Evolutionary conservation across 1,140 invertebrate genomes (phyloP).

Genomic region (Mactra quadrangularis): DNA sequence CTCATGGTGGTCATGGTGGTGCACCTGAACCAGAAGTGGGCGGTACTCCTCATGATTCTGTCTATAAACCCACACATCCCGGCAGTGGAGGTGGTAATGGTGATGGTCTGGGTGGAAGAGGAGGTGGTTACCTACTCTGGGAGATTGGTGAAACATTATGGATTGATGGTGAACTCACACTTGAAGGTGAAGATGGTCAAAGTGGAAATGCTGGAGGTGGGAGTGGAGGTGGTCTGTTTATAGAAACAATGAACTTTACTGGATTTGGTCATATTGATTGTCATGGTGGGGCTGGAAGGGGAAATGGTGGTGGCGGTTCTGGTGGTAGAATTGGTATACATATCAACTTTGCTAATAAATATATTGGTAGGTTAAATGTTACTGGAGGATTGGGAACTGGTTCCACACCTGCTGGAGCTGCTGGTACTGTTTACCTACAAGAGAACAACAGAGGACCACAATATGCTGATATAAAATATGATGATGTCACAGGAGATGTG

Average conservation of each 20-base stretch:
- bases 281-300: constrained; percentile 69
- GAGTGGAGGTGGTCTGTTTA: constrained; percentile 73
- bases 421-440: constrained; percentile 76
- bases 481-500: constrained; percentile 55
- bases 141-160: constrained; percentile 70
- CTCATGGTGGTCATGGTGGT: constrained; percentile 78
- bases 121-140: constrained; percentile 75
- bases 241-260: constrained; percentile 76
- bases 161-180: constrained; percentile 72
- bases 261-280: constrained; percentile 75
- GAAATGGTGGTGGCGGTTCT: constrained; percentile 70
- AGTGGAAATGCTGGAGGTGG: constrained; percentile 71
- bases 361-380: constrained; percentile 68
- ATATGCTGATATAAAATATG: constrained; percentile 78
- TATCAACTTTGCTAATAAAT: constrained; percentile 73
- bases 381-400: constrained; percentile 69
- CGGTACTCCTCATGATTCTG: constrained; percentile 71
- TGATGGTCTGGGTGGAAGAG: constrained; percentile 70
- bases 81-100: constrained; percentile 78
- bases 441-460: constrained; percentile 75
- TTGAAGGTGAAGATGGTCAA: constrained; percentile 67
- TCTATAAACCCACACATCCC: constrained; percentile 61
- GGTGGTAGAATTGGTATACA: constrained; percentile 74
- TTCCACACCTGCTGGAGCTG: constrained; percentile 69
- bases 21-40: constrained; percentile 65